These are phyloP conservation scores for Gephyroberyx darwinii DNA, from an alignment of 2,797 vertebrate genomes.

Conservation along the genomic window DNA sequence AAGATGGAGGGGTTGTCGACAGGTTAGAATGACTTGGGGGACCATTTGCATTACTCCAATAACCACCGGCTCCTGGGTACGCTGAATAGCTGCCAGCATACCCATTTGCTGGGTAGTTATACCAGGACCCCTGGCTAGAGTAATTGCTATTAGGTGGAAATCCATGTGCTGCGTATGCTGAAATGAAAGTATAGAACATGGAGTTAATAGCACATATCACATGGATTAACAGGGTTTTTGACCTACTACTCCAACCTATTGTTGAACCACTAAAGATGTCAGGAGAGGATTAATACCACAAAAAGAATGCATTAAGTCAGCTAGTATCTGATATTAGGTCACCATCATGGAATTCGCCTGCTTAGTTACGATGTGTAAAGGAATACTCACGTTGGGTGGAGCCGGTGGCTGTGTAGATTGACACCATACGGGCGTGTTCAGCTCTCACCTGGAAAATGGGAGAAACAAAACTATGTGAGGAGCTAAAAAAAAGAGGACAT, in stretches of 20 bases:
- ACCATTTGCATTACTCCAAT: slow-evolving; percentile 83
- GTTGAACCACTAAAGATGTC: slow-evolving; percentile 55
- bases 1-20: slow-evolving; percentile 85
- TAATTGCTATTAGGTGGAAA: slow-evolving; percentile 84
- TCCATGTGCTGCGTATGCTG: slow-evolving; percentile 84
- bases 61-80: slow-evolving; percentile 82
- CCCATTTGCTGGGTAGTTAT: slow-evolving; percentile 84
- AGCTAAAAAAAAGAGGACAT: neutral
- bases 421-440: slow-evolving; percentile 71
- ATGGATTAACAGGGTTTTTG: slow-evolving; percentile 55
- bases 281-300: slow-evolving; percentile 55
- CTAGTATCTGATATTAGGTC: slow-evolving; percentile 46
- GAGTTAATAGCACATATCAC: slow-evolving; percentile 72
- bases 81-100: slow-evolving; percentile 82
- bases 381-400: slow-evolving; percentile 78
- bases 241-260: slow-evolving; percentile 62
- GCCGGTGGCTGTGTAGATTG: slow-evolving; percentile 77
- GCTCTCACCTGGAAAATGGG: slow-evolving; percentile 73
- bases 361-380: slow-evolving; percentile 18
- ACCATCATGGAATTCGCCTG: slow-evolving; percentile 36
- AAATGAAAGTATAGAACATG: slow-evolving; percentile 83
- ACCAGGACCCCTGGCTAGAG: slow-evolving; percentile 84
- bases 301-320: slow-evolving; percentile 40
- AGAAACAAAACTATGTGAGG: slow-evolving; percentile 3
- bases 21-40: slow-evolving; percentile 83